These are phyloP conservation scores for Monochamus alternatus DNA, from an alignment of 2,888 invertebrate genomes.

Conservation along the genomic window DNA sequence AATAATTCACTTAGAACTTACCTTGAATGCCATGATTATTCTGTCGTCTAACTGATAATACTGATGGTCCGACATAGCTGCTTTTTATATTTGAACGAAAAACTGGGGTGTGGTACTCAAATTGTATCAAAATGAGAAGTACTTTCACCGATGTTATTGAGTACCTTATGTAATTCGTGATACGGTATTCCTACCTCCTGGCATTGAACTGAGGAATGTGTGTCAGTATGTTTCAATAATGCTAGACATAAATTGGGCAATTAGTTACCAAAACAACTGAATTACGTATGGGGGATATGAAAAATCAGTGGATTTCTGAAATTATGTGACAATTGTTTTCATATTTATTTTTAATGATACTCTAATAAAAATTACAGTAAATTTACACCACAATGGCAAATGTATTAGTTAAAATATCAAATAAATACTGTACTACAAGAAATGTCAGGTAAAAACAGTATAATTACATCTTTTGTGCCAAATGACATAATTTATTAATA, in stretches of 20 bases:
- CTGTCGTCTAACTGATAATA: neutral
- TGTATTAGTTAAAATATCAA: no score
- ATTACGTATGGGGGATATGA: no score
- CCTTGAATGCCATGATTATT: slow-evolving; percentile 36
- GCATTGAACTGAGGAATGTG: neutral
- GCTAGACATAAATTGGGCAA: neutral
- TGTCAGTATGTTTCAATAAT: slow-evolving; percentile 3
- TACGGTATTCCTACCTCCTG: neutral
- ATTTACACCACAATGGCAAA: no score
- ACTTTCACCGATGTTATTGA: neutral
- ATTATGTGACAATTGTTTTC: no score
- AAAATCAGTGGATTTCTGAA: no score
- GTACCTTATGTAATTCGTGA: neutral
- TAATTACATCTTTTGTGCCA: no score
- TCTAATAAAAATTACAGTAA: no score
- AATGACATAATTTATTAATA: no score
- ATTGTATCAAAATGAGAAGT: neutral
- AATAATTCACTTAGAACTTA: slow-evolving; percentile 5
- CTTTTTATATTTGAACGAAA: neutral
- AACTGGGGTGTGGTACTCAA: neutral
- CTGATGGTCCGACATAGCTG: neutral
- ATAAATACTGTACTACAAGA: no score
- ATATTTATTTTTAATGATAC: no score
- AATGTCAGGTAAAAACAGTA: no score
- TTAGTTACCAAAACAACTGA: no score